Evolutionary conservation across 2,888 invertebrate genomes (phyloP).

Genomic region (Phortica magna): DNA sequence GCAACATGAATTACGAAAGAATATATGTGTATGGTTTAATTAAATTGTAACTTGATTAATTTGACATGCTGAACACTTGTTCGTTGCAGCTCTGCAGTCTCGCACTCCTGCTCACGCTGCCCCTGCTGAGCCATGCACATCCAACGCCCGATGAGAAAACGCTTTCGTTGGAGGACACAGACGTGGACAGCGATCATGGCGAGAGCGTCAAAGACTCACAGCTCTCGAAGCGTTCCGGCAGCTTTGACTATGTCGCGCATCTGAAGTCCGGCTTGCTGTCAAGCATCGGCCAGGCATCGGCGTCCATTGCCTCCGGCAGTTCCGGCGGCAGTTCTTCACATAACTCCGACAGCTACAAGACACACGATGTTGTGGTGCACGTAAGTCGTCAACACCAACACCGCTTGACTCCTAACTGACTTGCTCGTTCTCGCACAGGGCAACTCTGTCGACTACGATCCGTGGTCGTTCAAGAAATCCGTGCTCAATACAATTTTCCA

Average conservation of each 20-base stretch:
- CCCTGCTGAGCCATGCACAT: slow-evolving; percentile 66
- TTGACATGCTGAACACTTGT: background rate
- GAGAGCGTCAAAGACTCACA: slow-evolving; percentile 71
- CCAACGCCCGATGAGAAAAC: slow-evolving; percentile 64
- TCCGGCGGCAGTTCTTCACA: slow-evolving; percentile 73
- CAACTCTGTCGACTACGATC: slow-evolving; percentile 80
- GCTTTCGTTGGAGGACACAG: slow-evolving; percentile 66
- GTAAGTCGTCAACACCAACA: slow-evolving; percentile 53
- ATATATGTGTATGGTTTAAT: background rate
- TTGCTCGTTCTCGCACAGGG: slow-evolving; percentile 57
- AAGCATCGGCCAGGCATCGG: slow-evolving; percentile 77
- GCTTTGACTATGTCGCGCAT: slow-evolving; percentile 75
- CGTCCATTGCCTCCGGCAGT: slow-evolving; percentile 76
- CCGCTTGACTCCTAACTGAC: background rate
- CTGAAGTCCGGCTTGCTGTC: slow-evolving; percentile 74
- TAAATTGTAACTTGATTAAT: background rate
- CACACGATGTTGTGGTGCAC: slow-evolving; percentile 66
- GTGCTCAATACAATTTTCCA: slow-evolving; percentile 90
- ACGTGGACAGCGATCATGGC: slow-evolving; percentile 71
- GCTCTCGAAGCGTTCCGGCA: slow-evolving; percentile 75
- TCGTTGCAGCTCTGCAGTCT: slow-evolving; percentile 58
- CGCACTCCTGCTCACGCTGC: slow-evolving; percentile 61
- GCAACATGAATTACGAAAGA: background rate
- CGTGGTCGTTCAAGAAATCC: slow-evolving; percentile 89
- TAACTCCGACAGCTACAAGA: slow-evolving; percentile 61